Conservation (phyloP, 2,113 vertebrate genomes). For the Neogobius melanostomus region DNA sequence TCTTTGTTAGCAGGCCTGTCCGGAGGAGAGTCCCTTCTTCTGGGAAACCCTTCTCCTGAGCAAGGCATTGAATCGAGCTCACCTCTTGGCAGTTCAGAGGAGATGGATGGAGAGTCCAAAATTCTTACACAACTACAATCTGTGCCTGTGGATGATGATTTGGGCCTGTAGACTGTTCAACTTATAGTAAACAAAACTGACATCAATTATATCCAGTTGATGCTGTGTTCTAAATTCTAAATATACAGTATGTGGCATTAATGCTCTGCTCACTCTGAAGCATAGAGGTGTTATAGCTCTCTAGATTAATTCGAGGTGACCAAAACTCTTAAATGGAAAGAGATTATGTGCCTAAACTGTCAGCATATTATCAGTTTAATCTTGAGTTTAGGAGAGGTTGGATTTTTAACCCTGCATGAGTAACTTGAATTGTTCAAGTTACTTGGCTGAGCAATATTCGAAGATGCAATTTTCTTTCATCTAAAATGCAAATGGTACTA, state of each 20-base stretch:
- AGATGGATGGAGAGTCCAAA: constrained; percentile 78
- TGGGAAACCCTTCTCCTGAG: constrained; percentile 75
- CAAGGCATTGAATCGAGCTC: constrained; percentile 68
- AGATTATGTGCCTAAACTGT: constrained; percentile 3
- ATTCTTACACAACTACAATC: constrained; percentile 90
- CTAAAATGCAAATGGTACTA: constrained; percentile 33
- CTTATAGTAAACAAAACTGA: constrained; percentile 2
- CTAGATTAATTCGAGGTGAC: background rate
- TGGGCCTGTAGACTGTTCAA: constrained; percentile 69
- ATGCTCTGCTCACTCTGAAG: constrained; percentile 11
- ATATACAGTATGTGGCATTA: background rate
- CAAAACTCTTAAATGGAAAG: constrained; percentile 7
- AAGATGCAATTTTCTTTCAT: background rate
- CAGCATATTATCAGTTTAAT: constrained; percentile 2
- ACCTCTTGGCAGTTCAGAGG: constrained; percentile 75
- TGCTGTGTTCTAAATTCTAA: background rate
- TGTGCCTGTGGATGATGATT: constrained; percentile 85
- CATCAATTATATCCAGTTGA: background rate
- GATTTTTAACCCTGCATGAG: background rate
- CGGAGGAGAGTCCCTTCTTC: constrained; percentile 79
- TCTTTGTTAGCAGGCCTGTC: constrained; percentile 76
- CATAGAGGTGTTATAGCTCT: background rate
- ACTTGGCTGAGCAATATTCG: background rate
- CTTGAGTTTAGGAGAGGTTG: background rate
- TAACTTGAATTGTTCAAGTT: constrained; percentile 29